These are phyloP conservation scores for Galerucella pusilla DNA, from an alignment of 2,888 invertebrate genomes.

Conservation along the genomic window DNA sequence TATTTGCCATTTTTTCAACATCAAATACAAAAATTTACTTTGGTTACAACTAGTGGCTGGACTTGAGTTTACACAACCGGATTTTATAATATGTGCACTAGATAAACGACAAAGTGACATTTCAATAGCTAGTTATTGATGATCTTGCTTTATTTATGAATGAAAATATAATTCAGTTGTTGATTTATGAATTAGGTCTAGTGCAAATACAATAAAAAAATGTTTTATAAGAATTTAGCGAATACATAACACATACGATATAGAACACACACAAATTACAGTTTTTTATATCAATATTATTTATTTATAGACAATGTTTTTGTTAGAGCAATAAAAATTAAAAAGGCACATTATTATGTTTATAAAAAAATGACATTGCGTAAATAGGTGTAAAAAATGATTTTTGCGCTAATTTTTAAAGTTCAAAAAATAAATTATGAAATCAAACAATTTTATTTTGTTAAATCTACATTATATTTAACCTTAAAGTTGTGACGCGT, in stretches of 20 bases:
- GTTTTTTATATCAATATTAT: conserved; percentile 26
- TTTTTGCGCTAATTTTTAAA: background rate
- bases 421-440: background rate
- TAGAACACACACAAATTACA: conserved; percentile 21
- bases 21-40: conserved; percentile 55
- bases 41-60: conserved; percentile 53
- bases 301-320: conserved; percentile 28
- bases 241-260: conserved; percentile 16
- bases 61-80: conserved; percentile 38
- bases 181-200: background rate
- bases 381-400: background rate
- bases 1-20: conserved; percentile 52
- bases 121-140: too few species aligned
- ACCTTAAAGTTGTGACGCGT: too few species aligned
- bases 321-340: conserved; percentile 27
- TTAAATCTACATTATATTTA: too few species aligned
- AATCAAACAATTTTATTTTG: too few species aligned
- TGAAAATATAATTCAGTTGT: too few species aligned
- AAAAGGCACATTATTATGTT: conserved; percentile 36
- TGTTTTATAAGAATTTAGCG: background rate
- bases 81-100: conserved; percentile 26
- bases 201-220: conserved; percentile 26
- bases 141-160: too few species aligned
- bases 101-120: background rate
- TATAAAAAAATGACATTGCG: conserved; percentile 16